Base-by-base conservation (phyloP, 2,797 vertebrate species). In the Sebastes nivosus region DNA sequence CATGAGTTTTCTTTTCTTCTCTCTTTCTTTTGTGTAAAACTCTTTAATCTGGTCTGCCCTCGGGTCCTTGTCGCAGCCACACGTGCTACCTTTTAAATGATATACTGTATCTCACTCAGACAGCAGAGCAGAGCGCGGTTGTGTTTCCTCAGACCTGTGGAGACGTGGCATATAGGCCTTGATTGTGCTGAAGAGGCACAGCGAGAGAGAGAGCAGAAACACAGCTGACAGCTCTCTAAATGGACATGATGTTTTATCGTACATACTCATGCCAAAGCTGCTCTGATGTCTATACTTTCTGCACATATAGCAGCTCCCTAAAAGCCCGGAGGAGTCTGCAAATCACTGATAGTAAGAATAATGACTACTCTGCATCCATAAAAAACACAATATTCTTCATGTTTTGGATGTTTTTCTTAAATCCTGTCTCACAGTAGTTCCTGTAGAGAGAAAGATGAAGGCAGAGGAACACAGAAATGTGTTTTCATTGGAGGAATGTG, bases 151-250 rank as follows among this genome's bases (percentile, higher is more conserved):
- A 59, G 74, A 87, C 59, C 61, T 38, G 80, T 58, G 50, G 46
- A 80, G 71, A 67, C 68, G 75, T 18, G 66, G 67, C 18, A 8
- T 59, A 42, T 0, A 61, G 67, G 65, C 72, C 78, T 2, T 50
- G 75, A 79, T 76, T 77, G 75, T 86, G 85, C 84, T 83, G 82
- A 89, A 67, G 57, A 83, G 71, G 79, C 75, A 79, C 55, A 55
- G 6, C 60, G 57, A 79, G 55, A 50, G 6, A 64, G 59, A 77
- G 75, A 82, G 79, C 79, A 67, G 71, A 78, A 42, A 79, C 80
- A 59, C 71, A 75, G 80, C 73, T 66, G 80, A 88, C 80, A 72
- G 79, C 73, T 66, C 68, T 81, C 75, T 67, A 76, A 87, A 90
- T 74, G 60, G 81, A 85, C 80, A 32, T 36, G 65, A 75, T 86